These are phyloP conservation scores for Varroa destructor DNA, from an alignment of 1,140 invertebrate genomes.

Conservation along the genomic window DNA sequence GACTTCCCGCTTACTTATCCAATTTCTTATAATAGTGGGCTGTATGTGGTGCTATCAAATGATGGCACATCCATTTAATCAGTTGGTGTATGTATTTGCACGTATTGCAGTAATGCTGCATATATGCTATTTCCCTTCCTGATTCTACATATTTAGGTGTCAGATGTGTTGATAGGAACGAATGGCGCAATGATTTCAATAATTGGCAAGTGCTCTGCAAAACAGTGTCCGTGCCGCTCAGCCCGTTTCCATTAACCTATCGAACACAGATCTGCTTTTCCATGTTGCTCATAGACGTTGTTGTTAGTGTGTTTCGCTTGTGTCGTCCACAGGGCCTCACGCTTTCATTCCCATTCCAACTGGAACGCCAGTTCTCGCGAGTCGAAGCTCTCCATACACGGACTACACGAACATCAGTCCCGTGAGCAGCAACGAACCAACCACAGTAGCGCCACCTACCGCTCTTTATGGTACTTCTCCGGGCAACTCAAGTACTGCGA, in stretches of 20 bases:
- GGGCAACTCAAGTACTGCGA: constrained; percentile 28
- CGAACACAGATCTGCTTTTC: not conserved
- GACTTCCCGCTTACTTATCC: too few species aligned
- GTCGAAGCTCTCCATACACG: constrained; percentile 27
- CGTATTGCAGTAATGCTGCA: too few species aligned
- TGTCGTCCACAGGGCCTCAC: constrained; percentile 24
- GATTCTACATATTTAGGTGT: too few species aligned
- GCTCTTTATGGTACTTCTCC: constrained; percentile 29
- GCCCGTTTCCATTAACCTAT: not conserved
- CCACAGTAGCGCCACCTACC: constrained; percentile 28
- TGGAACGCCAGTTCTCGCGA: constrained; percentile 28
- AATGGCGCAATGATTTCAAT: too few species aligned
- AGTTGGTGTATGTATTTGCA: too few species aligned
- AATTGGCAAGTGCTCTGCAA: too few species aligned
- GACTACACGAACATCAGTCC: constrained; percentile 27
- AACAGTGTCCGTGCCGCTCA: not conserved
- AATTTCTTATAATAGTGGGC: too few species aligned
- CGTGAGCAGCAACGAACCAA: constrained; percentile 27
- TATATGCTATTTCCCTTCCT: too few species aligned
- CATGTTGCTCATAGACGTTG: too few species aligned
- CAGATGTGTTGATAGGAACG: too few species aligned
- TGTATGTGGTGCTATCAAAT: too few species aligned
- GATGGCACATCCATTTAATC: too few species aligned
- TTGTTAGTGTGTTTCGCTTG: not conserved
- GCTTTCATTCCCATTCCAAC: constrained; percentile 29